Evolutionary conservation across 2,888 invertebrate species (phyloP).

Genomic region (Ceriagrion tenellum): DNA sequence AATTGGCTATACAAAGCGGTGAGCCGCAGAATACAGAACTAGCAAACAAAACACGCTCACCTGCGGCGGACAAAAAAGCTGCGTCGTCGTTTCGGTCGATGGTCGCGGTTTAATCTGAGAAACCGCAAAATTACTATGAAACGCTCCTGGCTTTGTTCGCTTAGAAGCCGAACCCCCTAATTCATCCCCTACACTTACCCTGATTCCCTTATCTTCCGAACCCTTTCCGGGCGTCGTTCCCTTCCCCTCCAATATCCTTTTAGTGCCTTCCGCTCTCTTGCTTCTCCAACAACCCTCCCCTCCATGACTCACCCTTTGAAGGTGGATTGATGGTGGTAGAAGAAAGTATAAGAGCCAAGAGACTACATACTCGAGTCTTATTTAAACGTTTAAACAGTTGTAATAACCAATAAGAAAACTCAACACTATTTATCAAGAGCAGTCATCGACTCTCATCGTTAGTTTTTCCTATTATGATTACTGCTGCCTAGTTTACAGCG

Average conservation of each 20-base stretch:
- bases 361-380: too few species aligned
- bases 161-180: neutral
- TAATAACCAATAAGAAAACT: too few species aligned
- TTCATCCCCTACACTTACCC: neutral
- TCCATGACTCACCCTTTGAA: too few species aligned
- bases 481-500: too few species aligned
- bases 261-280: neutral
- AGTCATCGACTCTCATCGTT: too few species aligned
- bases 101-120: neutral
- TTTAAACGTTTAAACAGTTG: too few species aligned
- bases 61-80: neutral
- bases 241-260: neutral
- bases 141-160: neutral
- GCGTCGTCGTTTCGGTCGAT: neutral
- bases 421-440: too few species aligned
- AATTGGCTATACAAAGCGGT: neutral
- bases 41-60: neutral
- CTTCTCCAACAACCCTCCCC: neutral
- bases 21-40: neutral
- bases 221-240: neutral
- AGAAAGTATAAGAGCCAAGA: too few species aligned
- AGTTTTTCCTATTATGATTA: too few species aligned
- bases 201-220: neutral
- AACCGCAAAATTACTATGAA: neutral
- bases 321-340: too few species aligned